Base-by-base conservation (phyloP, 2,797 vertebrate genomes). In the Capromys pilorides region DNA sequence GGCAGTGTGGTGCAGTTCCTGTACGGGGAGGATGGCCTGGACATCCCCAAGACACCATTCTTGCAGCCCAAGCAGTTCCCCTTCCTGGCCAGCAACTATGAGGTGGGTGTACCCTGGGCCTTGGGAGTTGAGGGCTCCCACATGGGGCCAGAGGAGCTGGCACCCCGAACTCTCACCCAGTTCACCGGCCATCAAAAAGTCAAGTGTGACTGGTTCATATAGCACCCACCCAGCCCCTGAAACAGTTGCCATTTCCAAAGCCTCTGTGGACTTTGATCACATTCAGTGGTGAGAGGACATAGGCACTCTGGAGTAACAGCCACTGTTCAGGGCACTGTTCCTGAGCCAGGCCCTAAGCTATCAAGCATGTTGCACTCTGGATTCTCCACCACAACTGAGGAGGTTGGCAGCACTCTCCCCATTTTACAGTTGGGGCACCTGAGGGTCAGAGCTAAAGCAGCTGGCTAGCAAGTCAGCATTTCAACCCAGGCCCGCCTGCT, bases 1-100 rank as follows among this genome's bases (percentile, higher is more conserved):
- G 99, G 99, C 91, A 99, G 99, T 0, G 99, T 99, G 96, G 98
- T 99, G 51, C 99, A 99, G 98, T 99, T 99, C 97, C 98, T 99
- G 0, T 99, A 99, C 0, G 99, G 99, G 13, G 99, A 99, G 97
- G 99, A 99, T 0, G 99, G 99, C 0, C 98, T 99, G 84, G 99
- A 99, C 94, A 98, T 99, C 93, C 99, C 99, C 67, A 99, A 99
- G 98, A 99, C 99, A 3, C 99, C 98, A 94, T 99, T 99, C 95
- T 98, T 99, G 19, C 99, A 99, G 94, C 98, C 98, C 0, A 97
- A 98, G 90, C 99, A 99, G 98, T 99, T 99, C 92, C 98, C 99
- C 59, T 99, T 99, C 97, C 99, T 99, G 62, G 98, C 99, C 97
- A 98, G 99, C 81, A 99, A 99, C 98, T 99, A 98, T 4, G 98